phyloP scores from a whole-genome alignment of 2,888 invertebrate species.

The Microctonus hyperodae region DNA sequence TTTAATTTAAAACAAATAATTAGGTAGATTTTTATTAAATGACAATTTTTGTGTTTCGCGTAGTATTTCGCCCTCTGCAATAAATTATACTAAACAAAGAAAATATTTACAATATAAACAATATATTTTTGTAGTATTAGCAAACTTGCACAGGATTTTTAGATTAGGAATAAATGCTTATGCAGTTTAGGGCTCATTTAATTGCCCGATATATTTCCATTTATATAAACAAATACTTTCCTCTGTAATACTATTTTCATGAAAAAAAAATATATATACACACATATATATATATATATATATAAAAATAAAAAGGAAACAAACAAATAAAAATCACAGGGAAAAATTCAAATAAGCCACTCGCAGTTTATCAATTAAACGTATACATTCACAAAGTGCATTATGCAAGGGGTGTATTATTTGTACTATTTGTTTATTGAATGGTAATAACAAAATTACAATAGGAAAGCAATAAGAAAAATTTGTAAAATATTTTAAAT shows the following conservation, averaged over 20 bases:
- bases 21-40: constrained; percentile 38
- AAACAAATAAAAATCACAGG: background rate
- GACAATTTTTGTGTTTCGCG: background rate
- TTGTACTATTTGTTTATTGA: too few species aligned
- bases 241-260: constrained; percentile 20
- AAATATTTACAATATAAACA: constrained; percentile 48
- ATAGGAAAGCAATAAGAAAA: constrained; percentile 34
- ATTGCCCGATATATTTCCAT: background rate
- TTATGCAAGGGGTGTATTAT: too few species aligned
- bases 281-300: too few species aligned
- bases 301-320: background rate
- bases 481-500: constrained; percentile 29
- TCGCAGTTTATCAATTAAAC: background rate
- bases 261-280: too few species aligned
- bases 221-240: constrained; percentile 3
- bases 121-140: constrained; percentile 60
- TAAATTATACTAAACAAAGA: constrained; percentile 31
- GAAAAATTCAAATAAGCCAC: background rate
- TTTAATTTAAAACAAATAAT: too few species aligned
- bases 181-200: background rate
- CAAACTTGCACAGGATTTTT: constrained; percentile 45
- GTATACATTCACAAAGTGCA: too few species aligned
- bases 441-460: too few species aligned
- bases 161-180: constrained; percentile 30
- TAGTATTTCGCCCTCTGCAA: constrained; percentile 48